A percentile compares a stretch with the other conserved stretches of the same genome.
These are phyloP conservation scores for Rhyacichthys aspro DNA, from an alignment of 2,797 vertebrate species.

Conservation along the genomic window DNA sequence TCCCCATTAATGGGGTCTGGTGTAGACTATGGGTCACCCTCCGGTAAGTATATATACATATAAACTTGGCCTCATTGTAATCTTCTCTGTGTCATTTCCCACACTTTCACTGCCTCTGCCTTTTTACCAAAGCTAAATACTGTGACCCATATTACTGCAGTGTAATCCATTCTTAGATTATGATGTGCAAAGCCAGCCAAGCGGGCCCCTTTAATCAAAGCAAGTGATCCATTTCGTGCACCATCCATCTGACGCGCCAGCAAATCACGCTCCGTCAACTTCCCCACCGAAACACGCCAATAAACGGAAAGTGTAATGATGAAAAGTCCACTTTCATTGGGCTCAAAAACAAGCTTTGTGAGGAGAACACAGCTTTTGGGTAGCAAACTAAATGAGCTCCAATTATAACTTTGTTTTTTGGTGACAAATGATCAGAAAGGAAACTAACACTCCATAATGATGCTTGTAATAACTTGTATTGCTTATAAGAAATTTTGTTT, in stretches of 20 bases:
- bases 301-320: constrained; percentile 45
- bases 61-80: constrained; percentile 14
- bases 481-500: background rate
- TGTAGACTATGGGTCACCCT: too few species aligned
- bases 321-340: constrained; percentile 28
- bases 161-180: constrained; percentile 76
- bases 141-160: constrained; percentile 74
- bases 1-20: too few species aligned
- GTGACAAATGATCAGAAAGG: background rate
- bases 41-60: background rate
- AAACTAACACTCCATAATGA: background rate
- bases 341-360: constrained; percentile 21
- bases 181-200: constrained; percentile 72
- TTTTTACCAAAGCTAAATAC: constrained; percentile 66
- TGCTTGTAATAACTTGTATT: background rate
- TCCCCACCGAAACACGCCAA: constrained; percentile 38
- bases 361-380: constrained; percentile 6
- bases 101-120: constrained; percentile 25
- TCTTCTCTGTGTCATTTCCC: constrained; percentile 29
- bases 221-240: constrained; percentile 72
- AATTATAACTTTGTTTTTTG: background rate
- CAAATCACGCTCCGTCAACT: constrained; percentile 62
- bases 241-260: constrained; percentile 64
- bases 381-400: background rate
- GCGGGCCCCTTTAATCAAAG: constrained; percentile 73